A percentile compares a stretch with the other conserved stretches of the same genome.
phyloP scores from a whole-genome alignment of 30 jellyfish, hydroid and myxozoan genomes.

The Cassiopea xamachana region DNA sequence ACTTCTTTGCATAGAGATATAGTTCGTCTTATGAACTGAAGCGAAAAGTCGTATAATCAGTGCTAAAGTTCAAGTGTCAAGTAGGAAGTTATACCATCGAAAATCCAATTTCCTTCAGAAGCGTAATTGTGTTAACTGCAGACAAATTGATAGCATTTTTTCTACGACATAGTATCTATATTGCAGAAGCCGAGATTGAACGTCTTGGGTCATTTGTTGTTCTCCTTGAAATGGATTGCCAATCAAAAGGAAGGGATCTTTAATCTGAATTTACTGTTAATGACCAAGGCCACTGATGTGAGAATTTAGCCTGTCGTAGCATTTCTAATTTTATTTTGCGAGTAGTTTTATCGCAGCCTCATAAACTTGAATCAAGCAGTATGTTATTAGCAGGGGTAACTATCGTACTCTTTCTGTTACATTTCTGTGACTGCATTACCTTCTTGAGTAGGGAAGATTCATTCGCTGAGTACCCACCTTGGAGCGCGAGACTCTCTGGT shows the following conservation, averaged over 20 bases:
- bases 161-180: neutral
- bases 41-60: neutral
- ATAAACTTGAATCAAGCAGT: neutral
- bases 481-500: constrained; percentile 79
- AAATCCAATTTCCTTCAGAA: neutral
- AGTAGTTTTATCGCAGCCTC: neutral
- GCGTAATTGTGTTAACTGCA: neutral
- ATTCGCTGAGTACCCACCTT: constrained; percentile 73
- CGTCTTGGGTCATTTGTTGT: neutral
- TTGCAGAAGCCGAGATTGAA: neutral
- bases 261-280: neutral
- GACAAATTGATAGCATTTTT: neutral
- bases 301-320: neutral
- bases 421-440: constrained; percentile 53
- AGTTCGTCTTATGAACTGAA: too few species aligned
- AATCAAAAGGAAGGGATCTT: neutral
- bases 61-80: neutral
- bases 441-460: constrained; percentile 60
- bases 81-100: neutral
- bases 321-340: neutral
- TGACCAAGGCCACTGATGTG: neutral
- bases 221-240: neutral
- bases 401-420: neutral
- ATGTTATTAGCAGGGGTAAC: neutral
- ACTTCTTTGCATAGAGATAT: too few species aligned